These are phyloP conservation scores for Eilema caniola DNA, from an alignment of 2,888 invertebrate genomes.

Conservation along the genomic window DNA sequence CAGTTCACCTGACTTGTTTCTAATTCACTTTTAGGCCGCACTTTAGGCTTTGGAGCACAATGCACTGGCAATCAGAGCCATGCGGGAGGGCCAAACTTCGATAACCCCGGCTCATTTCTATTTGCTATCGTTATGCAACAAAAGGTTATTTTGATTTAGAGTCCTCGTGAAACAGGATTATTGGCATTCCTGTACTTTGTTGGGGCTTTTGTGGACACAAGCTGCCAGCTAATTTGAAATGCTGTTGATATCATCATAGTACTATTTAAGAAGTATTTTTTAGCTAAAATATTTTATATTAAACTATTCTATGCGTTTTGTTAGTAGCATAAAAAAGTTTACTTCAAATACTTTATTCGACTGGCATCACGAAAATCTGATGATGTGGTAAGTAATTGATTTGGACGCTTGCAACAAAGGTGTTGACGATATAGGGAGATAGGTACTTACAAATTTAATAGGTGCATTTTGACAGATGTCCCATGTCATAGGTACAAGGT, in stretches of 20 bases:
- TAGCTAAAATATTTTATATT: too few relatives aligned
- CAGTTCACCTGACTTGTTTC: conserved; percentile 62
- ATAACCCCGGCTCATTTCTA: conserved; percentile 46
- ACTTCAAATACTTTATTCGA: too few relatives aligned
- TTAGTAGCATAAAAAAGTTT: too few relatives aligned
- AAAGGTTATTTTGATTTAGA: conserved; percentile 39
- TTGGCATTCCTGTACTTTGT: conserved; percentile 1
- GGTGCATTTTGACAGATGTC: too few relatives aligned
- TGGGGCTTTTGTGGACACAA: neutral
- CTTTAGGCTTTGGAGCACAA: conserved; percentile 48
- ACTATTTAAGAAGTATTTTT: neutral
- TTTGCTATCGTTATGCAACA: conserved; percentile 43
- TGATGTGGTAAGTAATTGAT: too few relatives aligned
- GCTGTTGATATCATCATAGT: neutral
- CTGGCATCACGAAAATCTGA: too few relatives aligned
- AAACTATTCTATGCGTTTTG: too few relatives aligned
- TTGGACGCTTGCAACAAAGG: too few relatives aligned
- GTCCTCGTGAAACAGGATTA: conserved; percentile 18
- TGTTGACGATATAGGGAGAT: too few relatives aligned
- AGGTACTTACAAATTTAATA: too few relatives aligned
- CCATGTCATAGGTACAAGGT: too few relatives aligned
- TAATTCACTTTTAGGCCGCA: conserved; percentile 67
- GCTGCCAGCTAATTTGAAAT: neutral
- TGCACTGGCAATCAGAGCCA: conserved; percentile 49
- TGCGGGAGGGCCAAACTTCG: conserved; percentile 54